These are phyloP conservation scores for Dynastes grantii DNA, from an alignment of 2,888 invertebrate species.

Conservation along the genomic window DNA sequence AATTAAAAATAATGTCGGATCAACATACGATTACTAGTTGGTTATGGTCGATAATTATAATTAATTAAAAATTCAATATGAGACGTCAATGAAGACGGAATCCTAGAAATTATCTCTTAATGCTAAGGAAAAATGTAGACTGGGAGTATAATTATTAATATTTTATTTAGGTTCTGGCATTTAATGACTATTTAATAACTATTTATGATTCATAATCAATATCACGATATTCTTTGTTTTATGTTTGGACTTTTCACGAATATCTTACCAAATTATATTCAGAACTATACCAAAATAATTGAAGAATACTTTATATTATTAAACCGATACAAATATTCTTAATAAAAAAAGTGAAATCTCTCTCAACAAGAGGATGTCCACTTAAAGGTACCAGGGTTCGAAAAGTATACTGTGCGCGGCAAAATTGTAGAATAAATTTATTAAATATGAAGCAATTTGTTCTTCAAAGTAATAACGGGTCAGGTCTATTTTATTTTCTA, in stretches of 20 bases:
- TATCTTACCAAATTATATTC: too few species aligned
- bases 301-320: too few species aligned
- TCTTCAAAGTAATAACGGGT: too few species aligned
- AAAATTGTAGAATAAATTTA: too few species aligned
- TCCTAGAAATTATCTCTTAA: not conserved
- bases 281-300: too few species aligned
- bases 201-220: constrained; percentile 5
- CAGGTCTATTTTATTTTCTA: too few species aligned
- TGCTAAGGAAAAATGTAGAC: constrained; percentile 2
- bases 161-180: constrained; percentile 3
- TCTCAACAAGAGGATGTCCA: too few species aligned
- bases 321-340: too few species aligned
- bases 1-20: constrained; percentile 24
- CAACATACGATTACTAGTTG: constrained; percentile 3
- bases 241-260: not conserved
- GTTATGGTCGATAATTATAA: constrained; percentile 8
- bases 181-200: not conserved
- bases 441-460: too few species aligned
- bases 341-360: too few species aligned
- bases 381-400: too few species aligned
- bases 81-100: constrained; percentile 9
- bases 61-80: constrained; percentile 7
- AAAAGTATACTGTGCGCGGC: too few species aligned
- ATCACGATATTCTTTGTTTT: not conserved
- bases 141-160: not conserved